Base-by-base conservation (phyloP, 1,140 invertebrate species). In the Oryctes rhinoceros region DNA sequence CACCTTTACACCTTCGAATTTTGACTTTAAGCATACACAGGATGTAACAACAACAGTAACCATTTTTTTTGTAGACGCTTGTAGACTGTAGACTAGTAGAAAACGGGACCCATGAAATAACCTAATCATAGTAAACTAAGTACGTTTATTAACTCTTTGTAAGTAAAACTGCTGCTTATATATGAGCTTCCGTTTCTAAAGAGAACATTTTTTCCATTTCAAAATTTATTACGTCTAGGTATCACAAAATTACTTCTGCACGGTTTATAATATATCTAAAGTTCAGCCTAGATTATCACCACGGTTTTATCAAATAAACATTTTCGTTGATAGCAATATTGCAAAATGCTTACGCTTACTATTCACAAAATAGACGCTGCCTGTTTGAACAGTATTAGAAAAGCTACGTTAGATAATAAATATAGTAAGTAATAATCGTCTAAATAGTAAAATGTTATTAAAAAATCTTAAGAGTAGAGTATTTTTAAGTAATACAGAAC, bases 201-300 rank as follows among this genome's bases (percentile, higher is more conserved):
- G 62, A 67, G 62, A 4, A 30, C 9, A 18, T 67, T 10, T 67
- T 13, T 71, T 71, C 20, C 35, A 35, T 71, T 71, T 71, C 20
- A 35, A 18, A 71, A 71, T 13, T 71, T 71, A 35, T 71, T 71
- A 71, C 65, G 30, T 71, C 35, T 71, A 71, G 35, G 35, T 71
- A 71, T 71, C 65, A 71, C 65, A 71, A 71, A 71, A 71, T 71
- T 71, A 71, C 20, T 30, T 71, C 35, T 71, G 65, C 65, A 71
- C 65, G 10, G 15, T 37, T 24, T 11, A 13, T 18, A 30, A 53
- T 59, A 59, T 59, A 59, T 18, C 65, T 71, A 71, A 30, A 15
- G 65, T 71, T 71, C 35, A 30, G 18, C 65, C 24, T 71, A 71
- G 37, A 59, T 59, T 71, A 71, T 71, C 65, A 71, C 65, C 65